A percentile compares a stretch with the other conserved stretches of the same genome.
Conservation (phyloP, 2,888 invertebrate species). For the Agrilus biguttatus region DNA sequence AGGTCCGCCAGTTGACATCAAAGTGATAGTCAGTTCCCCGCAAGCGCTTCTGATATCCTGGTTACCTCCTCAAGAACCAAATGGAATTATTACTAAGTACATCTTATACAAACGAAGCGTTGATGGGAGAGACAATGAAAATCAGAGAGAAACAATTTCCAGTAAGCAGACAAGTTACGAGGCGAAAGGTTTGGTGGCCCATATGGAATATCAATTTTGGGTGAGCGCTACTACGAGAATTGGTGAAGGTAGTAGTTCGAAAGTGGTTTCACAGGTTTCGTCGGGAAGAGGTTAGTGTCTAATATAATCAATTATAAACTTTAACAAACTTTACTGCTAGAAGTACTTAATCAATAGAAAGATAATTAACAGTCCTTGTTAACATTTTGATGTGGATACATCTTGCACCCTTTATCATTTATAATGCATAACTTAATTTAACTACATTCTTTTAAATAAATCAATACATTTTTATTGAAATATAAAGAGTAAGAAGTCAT, state of each 20-base stretch:
- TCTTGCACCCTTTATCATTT: background rate
- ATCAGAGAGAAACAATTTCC: slow-evolving; percentile 49
- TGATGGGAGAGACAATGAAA: slow-evolving; percentile 52
- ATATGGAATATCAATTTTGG: slow-evolving; percentile 65
- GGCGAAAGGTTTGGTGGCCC: slow-evolving; percentile 50
- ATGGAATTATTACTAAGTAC: slow-evolving; percentile 64
- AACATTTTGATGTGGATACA: too few relatives aligned
- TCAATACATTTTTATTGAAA: too few relatives aligned
- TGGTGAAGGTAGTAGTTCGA: slow-evolving; percentile 62
- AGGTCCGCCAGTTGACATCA: slow-evolving; percentile 63
- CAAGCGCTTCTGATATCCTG: slow-evolving; percentile 65
- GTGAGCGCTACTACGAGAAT: slow-evolving; percentile 63
- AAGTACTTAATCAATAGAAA: too few relatives aligned
- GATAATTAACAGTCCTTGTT: background rate
- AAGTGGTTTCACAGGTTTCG: slow-evolving; percentile 51
- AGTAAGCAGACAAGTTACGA: slow-evolving; percentile 51
- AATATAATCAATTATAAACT: background rate
- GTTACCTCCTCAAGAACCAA: slow-evolving; percentile 59
- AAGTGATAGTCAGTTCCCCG: slow-evolving; percentile 60
- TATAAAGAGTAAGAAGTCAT: too few relatives aligned
- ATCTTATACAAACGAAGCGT: slow-evolving; percentile 54
- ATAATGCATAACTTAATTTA: too few relatives aligned
- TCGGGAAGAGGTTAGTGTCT: slow-evolving; percentile 37
- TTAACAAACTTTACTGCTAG: too few relatives aligned
- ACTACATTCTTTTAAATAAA: too few relatives aligned